These are phyloP conservation scores for Amphimallon solstitiale DNA, from an alignment of 2,888 invertebrate species.

Conservation along the genomic window DNA sequence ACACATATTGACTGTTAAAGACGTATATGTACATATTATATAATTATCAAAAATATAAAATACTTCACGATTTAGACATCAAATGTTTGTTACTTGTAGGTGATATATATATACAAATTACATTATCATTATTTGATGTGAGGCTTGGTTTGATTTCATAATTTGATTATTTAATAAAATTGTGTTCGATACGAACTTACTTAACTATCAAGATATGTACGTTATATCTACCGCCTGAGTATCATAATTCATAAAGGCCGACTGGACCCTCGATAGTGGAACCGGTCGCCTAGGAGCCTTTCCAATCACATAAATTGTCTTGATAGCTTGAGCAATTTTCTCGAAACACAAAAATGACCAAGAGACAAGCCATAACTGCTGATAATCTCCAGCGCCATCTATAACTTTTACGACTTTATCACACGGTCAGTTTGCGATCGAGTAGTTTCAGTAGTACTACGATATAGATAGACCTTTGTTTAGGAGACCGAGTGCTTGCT, in stretches of 20 bases:
- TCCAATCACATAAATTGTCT: conserved; percentile 43
- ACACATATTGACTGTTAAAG: too few relatives aligned
- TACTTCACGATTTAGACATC: too few relatives aligned
- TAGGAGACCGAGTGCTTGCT: not conserved
- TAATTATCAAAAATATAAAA: too few relatives aligned
- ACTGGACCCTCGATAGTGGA: not conserved
- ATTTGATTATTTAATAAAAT: too few relatives aligned
- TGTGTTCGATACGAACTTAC: too few relatives aligned
- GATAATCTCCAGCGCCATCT: conserved; percentile 61
- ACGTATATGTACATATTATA: too few relatives aligned
- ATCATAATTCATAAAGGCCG: conserved; percentile 4
- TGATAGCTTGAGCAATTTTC: conserved; percentile 58
- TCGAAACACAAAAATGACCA: conserved; percentile 59
- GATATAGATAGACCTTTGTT: conserved; percentile 11
- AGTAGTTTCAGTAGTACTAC: conserved; percentile 35
- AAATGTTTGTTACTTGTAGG: too few relatives aligned
- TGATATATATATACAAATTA: too few relatives aligned
- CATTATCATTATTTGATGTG: too few relatives aligned
- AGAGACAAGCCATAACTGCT: conserved; percentile 60
- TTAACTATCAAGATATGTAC: not conserved
- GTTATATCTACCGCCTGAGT: not conserved
- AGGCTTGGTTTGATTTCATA: too few relatives aligned
- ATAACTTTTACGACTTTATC: conserved; percentile 61
- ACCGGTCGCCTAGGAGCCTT: conserved; percentile 18
- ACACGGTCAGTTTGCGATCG: conserved; percentile 56